A percentile compares a stretch with the other conserved stretches of the same genome.
These are phyloP conservation scores for Pogonocichla stellata DNA, from an alignment of 2,113 vertebrate species.

Conservation along the genomic window DNA sequence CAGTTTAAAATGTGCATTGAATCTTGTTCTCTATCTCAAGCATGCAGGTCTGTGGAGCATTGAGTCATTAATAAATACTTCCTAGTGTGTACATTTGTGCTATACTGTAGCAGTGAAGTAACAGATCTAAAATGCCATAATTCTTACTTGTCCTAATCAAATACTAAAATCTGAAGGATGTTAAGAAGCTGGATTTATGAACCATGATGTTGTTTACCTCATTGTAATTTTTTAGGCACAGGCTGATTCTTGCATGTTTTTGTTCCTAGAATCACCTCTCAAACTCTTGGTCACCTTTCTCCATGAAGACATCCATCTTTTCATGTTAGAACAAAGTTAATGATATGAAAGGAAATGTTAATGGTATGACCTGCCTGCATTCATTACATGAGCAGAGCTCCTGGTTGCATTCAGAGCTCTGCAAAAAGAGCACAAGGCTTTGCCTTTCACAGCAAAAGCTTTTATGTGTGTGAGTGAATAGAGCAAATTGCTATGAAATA, in stretches of 20 bases:
- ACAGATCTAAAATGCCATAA: background rate
- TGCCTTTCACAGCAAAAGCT: background rate
- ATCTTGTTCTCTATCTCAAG: background rate
- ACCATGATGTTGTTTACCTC: background rate
- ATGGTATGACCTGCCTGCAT: background rate
- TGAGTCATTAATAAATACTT: background rate
- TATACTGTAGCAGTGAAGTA: background rate
- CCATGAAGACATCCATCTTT: background rate
- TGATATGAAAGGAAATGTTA: background rate
- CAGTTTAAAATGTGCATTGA: background rate
- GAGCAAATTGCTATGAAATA: conserved; percentile 2
- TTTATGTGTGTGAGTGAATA: background rate
- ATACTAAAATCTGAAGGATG: background rate
- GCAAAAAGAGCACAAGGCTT: background rate
- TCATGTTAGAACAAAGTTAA: background rate
- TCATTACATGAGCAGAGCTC: background rate
- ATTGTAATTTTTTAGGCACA: background rate
- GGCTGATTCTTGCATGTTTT: background rate
- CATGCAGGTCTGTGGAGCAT: background rate
- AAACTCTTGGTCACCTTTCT: background rate
- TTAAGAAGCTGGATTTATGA: background rate
- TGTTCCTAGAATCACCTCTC: background rate
- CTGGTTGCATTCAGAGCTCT: background rate
- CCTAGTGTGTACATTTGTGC: background rate
- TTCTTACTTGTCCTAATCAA: background rate